These are phyloP conservation scores for Trichacis sp. DNA, from an alignment of 2,888 invertebrate genomes.

Conservation along the genomic window DNA sequence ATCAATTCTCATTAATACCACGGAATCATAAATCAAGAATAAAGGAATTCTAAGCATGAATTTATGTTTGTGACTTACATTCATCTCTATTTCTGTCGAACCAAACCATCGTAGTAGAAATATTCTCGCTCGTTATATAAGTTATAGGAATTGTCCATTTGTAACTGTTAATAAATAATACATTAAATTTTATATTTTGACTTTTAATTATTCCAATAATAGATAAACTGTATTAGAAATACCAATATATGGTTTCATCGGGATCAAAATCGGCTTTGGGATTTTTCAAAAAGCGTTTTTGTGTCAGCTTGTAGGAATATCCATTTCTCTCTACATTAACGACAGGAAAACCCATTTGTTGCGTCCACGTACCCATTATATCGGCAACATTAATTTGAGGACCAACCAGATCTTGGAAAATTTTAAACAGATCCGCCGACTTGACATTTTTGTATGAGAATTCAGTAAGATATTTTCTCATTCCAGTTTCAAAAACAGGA, in stretches of 20 bases:
- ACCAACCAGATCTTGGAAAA: constrained; percentile 73
- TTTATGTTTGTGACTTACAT: constrained; percentile 57
- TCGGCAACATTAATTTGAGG: constrained; percentile 71
- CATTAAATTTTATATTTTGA: too few species aligned
- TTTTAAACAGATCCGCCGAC: constrained; percentile 81
- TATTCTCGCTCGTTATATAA: constrained; percentile 75
- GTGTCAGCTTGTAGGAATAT: constrained; percentile 75
- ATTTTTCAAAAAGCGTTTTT: constrained; percentile 82
- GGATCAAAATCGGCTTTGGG: constrained; percentile 71
- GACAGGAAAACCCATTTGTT: constrained; percentile 89
- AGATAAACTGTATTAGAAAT: too few species aligned
- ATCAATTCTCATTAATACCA: too few species aligned
- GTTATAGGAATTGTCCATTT: constrained; percentile 90
- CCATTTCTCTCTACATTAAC: constrained; percentile 72
- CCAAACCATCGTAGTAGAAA: constrained; percentile 57
- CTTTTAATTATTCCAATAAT: too few species aligned
- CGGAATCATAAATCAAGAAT: too few species aligned
- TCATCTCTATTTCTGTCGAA: constrained; percentile 59
- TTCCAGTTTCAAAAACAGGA: constrained; percentile 78
- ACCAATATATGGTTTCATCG: constrained; percentile 56
- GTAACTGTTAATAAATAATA: constrained; percentile 67
- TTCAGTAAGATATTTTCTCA: constrained; percentile 81
- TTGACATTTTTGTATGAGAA: constrained; percentile 82
- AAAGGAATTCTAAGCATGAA: neutral
- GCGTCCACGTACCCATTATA: constrained; percentile 91